Evolutionary conservation across 2,797 vertebrate genomes (phyloP), one percentile per base, ranked within the genome.

Genomic region (Sardinella longiceps): DNA sequence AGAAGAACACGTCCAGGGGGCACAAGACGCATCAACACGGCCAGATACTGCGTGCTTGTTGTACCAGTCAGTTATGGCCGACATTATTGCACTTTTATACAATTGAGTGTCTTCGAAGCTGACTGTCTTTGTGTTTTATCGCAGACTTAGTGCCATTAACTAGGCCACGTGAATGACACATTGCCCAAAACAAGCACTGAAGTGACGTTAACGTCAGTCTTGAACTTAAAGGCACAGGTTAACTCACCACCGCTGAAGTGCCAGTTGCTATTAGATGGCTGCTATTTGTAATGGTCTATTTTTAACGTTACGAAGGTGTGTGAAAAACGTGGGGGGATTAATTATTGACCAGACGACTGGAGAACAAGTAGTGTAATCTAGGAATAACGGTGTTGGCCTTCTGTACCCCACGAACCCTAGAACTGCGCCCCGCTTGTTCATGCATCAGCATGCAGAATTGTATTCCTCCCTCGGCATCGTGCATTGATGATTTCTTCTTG

Each of bases 81-180:
- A 6, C 33, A 5, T 18, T 5, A 37, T 9, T 37, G 0, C 20
- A 20, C 37, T 23, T 77, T 20, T 9, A 43, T 6, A 43, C 6
- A 33, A 15, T 23, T 5, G 43, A 77, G 18, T 77, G 37, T 43
- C 2, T 77, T 23, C 23, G 18, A 7, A 3, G 15, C 15, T 43
- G 1, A 56, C 5, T 60, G 9, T 70, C 18, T 12, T 30, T 37
- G 6, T 77, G 18, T 9, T 33, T 18, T 20, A 39, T 77, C 6
- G 18, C n/a, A 20, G 7, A 39, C 20, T 43, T 43, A 2, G 7
- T 39, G 37, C 18, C 70, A 77, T 9, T 77, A 77, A 43, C 70
- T 39, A 43, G 70, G 70, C 15, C 70, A 77, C 33, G 37, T 43
- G 70, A 77, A 77, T 77, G 37, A 60, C 56, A 60, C 56, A 60